phyloP scores from a whole-genome alignment of 2,113 vertebrate species.

The Jacana jacana region DNA sequence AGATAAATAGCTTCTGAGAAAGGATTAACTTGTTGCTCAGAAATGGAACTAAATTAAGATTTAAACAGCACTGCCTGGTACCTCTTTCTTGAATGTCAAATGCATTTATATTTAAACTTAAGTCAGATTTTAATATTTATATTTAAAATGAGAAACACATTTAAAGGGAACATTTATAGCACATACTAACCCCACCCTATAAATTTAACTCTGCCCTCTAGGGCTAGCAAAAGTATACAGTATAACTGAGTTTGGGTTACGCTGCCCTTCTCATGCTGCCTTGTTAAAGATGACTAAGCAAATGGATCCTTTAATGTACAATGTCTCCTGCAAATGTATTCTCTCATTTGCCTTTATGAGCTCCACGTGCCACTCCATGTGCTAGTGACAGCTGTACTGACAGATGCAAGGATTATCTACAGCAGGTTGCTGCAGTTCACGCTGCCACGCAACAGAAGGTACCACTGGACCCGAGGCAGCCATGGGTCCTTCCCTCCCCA shows the following conservation, averaged over 20 bases:
- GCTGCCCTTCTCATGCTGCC: constrained; percentile 53
- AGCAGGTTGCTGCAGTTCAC: not conserved
- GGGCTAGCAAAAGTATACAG: not conserved
- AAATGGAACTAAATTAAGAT: constrained; percentile 28
- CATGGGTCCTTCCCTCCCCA: fast-evolving
- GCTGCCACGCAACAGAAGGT: fast-evolving
- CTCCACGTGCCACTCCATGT: not conserved
- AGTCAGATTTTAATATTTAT: constrained; percentile 47
- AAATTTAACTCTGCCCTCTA: constrained; percentile 54
- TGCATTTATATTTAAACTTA: constrained; percentile 10
- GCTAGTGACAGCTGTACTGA: not conserved
- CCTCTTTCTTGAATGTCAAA: constrained; percentile 4
- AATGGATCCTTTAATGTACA: not conserved
- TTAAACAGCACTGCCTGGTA: constrained; percentile 5
- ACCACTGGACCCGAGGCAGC: not conserved
- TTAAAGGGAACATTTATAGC: constrained; percentile 19
- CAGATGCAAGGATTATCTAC: not conserved
- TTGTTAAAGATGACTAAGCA: not conserved
- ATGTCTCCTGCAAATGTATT: not conserved
- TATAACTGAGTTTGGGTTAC: not conserved
- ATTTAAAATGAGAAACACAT: constrained; percentile 60
- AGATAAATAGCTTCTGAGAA: constrained; percentile 4
- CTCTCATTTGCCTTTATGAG: constrained; percentile 15
- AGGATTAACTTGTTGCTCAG: not conserved
- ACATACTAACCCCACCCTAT: not conserved